Conservation (phyloP, 35 echinoderm and acorn worm genomes). For the Apostichopus japonicus region DNA sequence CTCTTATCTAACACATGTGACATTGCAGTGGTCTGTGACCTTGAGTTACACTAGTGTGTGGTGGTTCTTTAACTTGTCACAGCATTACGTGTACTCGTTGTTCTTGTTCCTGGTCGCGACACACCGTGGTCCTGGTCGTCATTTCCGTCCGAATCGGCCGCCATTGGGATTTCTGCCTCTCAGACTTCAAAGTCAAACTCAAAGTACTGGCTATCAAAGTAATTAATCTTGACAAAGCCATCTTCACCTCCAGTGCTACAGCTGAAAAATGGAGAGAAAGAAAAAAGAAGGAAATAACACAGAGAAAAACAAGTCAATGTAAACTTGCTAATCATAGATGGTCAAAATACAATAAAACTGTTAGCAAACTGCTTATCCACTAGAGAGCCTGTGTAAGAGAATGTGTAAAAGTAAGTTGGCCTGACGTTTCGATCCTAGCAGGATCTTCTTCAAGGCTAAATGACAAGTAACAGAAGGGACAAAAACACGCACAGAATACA, state of each 20-base stretch:
- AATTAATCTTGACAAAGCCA: constrained; percentile 90
- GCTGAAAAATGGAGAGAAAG: constrained; percentile 43
- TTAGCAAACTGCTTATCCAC: not conserved
- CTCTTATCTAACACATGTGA: too few relatives aligned
- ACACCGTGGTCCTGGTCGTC: not conserved
- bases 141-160: not conserved
- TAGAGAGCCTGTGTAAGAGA: not conserved
- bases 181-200: constrained; percentile 98
- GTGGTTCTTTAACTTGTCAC: not conserved
- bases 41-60: too few relatives aligned
- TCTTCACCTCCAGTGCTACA: constrained; percentile 92
- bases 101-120: not conserved
- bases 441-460: too few relatives aligned
- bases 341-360: too few relatives aligned
- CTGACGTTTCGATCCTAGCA: too few relatives aligned
- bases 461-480: too few relatives aligned
- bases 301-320: not conserved
- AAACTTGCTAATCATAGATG: too few relatives aligned
- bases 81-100: too few relatives aligned
- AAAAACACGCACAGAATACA: too few relatives aligned
- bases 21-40: too few relatives aligned
- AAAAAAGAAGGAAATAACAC: not conserved
- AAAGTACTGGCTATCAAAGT: constrained; percentile 92
- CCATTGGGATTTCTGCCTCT: not conserved
- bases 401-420: too few relatives aligned